Evolutionary conservation across 2,797 vertebrate species (phyloP), one percentile per base, ranked within the genome.

Genomic region (Sebastes baramenuke): DNA sequence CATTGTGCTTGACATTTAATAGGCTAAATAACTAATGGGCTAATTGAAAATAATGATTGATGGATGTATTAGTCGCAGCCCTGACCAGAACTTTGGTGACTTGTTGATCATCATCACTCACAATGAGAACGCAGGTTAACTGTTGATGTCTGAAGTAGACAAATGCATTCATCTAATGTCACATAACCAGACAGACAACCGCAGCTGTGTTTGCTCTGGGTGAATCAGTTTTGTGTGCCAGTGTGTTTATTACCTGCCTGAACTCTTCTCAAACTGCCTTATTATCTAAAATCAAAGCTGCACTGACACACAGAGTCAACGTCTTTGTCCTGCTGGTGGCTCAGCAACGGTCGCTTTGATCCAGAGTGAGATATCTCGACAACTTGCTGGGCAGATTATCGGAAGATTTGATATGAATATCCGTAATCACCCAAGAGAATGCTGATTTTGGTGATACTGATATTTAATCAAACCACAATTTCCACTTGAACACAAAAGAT

Each of bases 201-300:
- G 4, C 89, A 83, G 84, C 87, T 81, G 71, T 80, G 86, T 85
- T 88, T 82, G 42, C 60, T 77, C 32, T 54, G 38, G 18, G 29
- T 78, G 27, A 79, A 38, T 75, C 7, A 1, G n/a, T n/a, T 75
- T 54, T 58, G 8, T 67, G 55, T 67, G 76, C 59, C 55, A 13
- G 38, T 65, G 49, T 67, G 75, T 74, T 67, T 60, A 20, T 71
- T 49, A 80, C 80, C 66, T 76, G 55, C 69, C 61, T 65, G 32
- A 75, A 60, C 71, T 77, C 46, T 24, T 66, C 54, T 81, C 52
- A 32, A 12, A 32, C 55, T 18, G n/a, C 14, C 29, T 27, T 18
- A 34, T 80, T 86, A 64, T 78, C 25, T 75, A 7, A 16, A 76
- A 66, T 86, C 75, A 81, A 65, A 79, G 76, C 71, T 20, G 13